Percentiles rank a stretch among this genome's conserved stretches.
Evolutionary conservation across 2,113 vertebrate species (phyloP).

Genomic region (Columba livia): DNA sequence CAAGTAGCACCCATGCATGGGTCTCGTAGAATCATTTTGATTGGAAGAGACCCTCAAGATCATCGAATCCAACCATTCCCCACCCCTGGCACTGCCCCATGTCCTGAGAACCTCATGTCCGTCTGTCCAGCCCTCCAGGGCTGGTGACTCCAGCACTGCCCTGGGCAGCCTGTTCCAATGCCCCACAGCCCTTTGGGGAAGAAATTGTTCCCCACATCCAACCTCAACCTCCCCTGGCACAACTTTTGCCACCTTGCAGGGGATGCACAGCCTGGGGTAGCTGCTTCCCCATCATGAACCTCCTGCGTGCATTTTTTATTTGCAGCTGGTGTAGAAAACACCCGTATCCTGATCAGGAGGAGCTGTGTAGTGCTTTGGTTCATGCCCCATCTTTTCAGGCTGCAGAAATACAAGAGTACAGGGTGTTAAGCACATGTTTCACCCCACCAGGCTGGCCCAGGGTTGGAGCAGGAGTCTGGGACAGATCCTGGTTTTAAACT

Average conservation of each 20-base stretch:
- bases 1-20: rapidly evolving
- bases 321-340: neutral
- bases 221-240: too few relatives aligned
- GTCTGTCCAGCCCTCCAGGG: too few relatives aligned
- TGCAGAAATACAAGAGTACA: neutral
- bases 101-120: too few relatives aligned
- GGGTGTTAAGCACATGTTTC: neutral
- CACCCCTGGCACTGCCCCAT: too few relatives aligned
- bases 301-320: neutral
- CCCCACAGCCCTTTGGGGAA: too few relatives aligned
- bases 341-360: neutral
- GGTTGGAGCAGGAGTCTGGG: neutral
- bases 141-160: too few relatives aligned
- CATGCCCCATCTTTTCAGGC: neutral
- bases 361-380: neutral
- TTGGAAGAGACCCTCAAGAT: too few relatives aligned
- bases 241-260: neutral
- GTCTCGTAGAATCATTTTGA: too few relatives aligned
- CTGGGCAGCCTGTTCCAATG: too few relatives aligned
- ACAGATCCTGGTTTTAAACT: neutral
- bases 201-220: too few relatives aligned
- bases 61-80: too few relatives aligned
- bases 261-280: neutral
- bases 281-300: neutral
- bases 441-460: neutral